Base-by-base conservation (phyloP, 2,797 vertebrate species). In the Brachyalestes nurse region DNA sequence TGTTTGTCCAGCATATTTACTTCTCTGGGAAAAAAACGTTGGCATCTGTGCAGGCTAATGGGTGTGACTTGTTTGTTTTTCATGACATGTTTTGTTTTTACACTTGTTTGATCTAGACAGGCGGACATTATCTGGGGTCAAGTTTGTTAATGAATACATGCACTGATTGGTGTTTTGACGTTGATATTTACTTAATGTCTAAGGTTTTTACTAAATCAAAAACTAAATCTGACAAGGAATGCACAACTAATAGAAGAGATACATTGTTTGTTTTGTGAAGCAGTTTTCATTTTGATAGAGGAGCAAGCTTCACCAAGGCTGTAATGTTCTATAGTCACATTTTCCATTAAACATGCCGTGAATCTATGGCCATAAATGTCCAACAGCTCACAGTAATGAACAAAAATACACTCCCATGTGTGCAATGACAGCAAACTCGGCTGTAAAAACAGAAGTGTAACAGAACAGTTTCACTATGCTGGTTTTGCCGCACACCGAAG, bases 51-150 rank as follows among this genome's bases (percentile, higher is more conserved):
- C 47, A 40, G 75, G 42, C 49, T 17, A 69, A 64, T 79, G 84
- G 80, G 77, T 78, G 79, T 84, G 82, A 78, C 85, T 25, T 0
- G 70, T 84, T 82, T 86, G 82, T 82, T 84, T 84, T 86, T 84
- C 80, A 80, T 75, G 79, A 40, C 66, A 40, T 47, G 4, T 75
- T 76, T 80, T 75, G 74, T 74, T 78, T 75, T 66, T 74, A 23
- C 53, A 49, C 71, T 86, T 77, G 79, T 84, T 78, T 65, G 71
- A 78, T 17, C 53, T 72, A 2, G 40, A 28, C n/a, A 25, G 51
- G 72, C 28, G 42, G 55, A 66, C 38, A 47, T 64, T 16, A 57
- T 34, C 10, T 73, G 42, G 23, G 65, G 45, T 80, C 61, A 73
- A 45, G 51, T 19, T 42, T 0, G 17, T 21, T 12, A 66, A 19